Base-by-base conservation (phyloP, 1,140 invertebrate species). In the Drosophila funebris region DNA sequence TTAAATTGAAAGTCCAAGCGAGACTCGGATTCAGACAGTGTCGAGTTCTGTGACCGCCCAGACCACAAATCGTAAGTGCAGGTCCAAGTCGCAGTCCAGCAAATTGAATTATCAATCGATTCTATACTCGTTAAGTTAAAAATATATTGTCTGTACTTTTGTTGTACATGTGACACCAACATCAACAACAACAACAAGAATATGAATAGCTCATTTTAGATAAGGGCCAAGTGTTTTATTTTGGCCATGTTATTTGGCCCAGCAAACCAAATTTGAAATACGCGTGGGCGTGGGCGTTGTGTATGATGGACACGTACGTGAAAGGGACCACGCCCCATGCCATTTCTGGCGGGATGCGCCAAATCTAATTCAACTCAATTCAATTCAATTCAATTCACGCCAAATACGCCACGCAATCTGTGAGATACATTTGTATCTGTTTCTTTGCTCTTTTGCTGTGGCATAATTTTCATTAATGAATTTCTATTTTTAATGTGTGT, bases 1-100 rank as follows among this genome's bases (percentile, higher is more conserved):
- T 90, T 90, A 90, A 90, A 90, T 90, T 90, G 71, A 78, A 78
- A 68, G 76, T 48, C 68, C 50, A 46, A 70, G 52, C 62, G 68
- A 37, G 76, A 57, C 68, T 66, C 70, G 63, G 61, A 88, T 71
- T 90, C 87, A 90, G 70, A 90, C 73, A 75, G 76, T 83, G 77
- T 66, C 76, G 74, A 72, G 88, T 90, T 83, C 66, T 87, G 60
- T 41, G 16, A 29, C 58, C 57, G 82, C 29, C 66, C 73, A 85
- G 76, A 76, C 64, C 41, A 18, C 63, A 53, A 68, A 69, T 11
- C 63, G 84, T 89, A 84, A 88, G 83, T 88, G 69, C 56, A 31
- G 16, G 9, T 22, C 8, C 2, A 22, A 48, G 24, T 22, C 8
- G 0, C 11, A 48, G 24, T 48, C 44, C 20, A 44, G 9, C 27